Base-by-base conservation (phyloP, 2,888 invertebrate species). In the Nebria brevicollis region DNA sequence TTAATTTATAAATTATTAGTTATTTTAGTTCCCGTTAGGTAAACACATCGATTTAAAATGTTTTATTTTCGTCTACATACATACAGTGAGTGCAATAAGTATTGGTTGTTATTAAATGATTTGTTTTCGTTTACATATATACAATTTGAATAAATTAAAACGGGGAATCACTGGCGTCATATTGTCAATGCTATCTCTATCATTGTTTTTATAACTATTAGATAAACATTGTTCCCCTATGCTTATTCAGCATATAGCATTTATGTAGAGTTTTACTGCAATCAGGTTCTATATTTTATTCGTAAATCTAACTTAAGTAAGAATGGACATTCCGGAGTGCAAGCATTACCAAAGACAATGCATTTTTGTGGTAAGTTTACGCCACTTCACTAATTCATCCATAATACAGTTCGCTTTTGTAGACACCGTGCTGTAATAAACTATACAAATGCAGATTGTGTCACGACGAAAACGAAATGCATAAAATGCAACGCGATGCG, bases 401-500 rank as follows among this genome's bases (percentile, higher is more conserved):
- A 77, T 74, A 72, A 66, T 76, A 25, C 7, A 1, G 15, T 26
- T 34, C 82, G 70, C 72, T 85, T 84, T 89, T 90, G n/a, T 89
- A 96, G 95, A 94, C 95, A 34, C 95, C 95, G 81, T 96, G 95
- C 87, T 96, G 96, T 89, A 93, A 93, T 86, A 95, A 95, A 88
- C 92, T 94, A 11, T 96, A 95, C 88, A 93, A 94, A 83, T 96
- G 96, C 87, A 92, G 96, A 10, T 94, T 95, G 86, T 96, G 96
- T 86, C 96, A 96, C 84, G 95, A 96, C 87, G 95, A 95, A 85
- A 93, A 89, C 15, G 96, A 95, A 86, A 90, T 92, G 78, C 96
- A 96, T 87, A 93, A 93, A 84, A 93, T 96, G 84, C 93, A 95
- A 88, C 90, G 96, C 74, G 94, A 94, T 86, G 92, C 93, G 6